phyloP scores from a whole-genome alignment of 2,888 invertebrate species.

The Eledona agricola region DNA sequence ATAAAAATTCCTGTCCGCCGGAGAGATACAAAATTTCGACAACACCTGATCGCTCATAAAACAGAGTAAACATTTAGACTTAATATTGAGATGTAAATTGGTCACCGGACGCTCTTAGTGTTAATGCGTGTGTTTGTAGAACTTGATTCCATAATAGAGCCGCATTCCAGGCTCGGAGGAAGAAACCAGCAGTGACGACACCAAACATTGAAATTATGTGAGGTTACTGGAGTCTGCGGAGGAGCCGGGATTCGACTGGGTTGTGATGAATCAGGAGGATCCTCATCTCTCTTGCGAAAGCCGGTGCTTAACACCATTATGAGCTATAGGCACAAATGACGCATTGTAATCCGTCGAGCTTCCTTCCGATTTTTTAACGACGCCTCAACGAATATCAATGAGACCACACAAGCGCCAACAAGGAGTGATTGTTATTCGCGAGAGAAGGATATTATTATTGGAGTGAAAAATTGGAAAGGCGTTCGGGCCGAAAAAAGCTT shows the following conservation, averaged over 20 bases:
- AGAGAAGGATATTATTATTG: constrained; percentile 18
- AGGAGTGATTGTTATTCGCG: constrained; percentile 16
- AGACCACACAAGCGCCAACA: constrained; percentile 34
- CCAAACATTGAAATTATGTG: constrained; percentile 35
- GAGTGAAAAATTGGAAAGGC: constrained; percentile 16
- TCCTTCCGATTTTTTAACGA: constrained; percentile 34
- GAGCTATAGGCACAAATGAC: constrained; percentile 24
- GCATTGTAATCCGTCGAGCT: constrained; percentile 32
- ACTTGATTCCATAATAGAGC: constrained; percentile 64
- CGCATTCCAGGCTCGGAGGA: constrained; percentile 56
- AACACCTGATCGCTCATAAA: constrained; percentile 55
- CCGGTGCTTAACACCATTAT: constrained; percentile 20
- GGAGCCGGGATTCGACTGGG: not conserved
- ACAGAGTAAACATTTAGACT: constrained; percentile 55
- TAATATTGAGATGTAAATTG: constrained; percentile 63
- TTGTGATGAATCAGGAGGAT: too few relatives aligned
- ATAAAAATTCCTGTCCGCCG: constrained; percentile 37
- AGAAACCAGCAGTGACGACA: constrained; percentile 33
- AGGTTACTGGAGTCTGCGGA: constrained; percentile 30
- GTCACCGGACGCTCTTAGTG: constrained; percentile 58
- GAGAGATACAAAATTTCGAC: constrained; percentile 46
- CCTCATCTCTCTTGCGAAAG: constrained; percentile 2
- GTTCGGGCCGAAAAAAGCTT: constrained; percentile 16
- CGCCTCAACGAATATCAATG: constrained; percentile 30
- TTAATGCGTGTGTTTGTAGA: constrained; percentile 63